phyloP scores from a whole-genome alignment of 1,140 invertebrate genomes.

The Neotoxoptera formosana region DNA sequence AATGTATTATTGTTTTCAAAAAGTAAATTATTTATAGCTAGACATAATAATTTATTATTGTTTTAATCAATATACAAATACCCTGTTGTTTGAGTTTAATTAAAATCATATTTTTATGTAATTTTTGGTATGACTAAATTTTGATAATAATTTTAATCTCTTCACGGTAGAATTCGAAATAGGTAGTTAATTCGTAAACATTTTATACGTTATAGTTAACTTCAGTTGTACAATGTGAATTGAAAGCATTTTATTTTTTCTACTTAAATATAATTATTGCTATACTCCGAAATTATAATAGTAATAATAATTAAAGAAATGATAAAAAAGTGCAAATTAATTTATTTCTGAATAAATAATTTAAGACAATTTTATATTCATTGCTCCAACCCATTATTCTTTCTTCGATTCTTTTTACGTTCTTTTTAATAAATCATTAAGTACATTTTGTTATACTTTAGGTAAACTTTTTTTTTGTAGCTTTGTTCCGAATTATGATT shows the following conservation, averaged over 20 bases:
- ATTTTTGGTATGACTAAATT: not conserved
- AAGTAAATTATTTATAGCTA: not conserved
- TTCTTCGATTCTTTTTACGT: slow-evolving; percentile 25
- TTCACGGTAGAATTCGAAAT: not conserved
- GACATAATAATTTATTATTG: not conserved
- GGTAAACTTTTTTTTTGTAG: slow-evolving; percentile 1
- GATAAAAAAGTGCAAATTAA: not conserved
- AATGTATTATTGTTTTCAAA: not conserved
- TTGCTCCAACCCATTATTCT: not conserved
- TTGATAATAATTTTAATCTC: not conserved
- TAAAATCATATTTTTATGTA: not conserved
- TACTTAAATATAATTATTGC: not conserved
- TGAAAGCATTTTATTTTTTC: not conserved
- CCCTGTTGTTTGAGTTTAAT: not conserved
- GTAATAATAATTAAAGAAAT: not conserved
- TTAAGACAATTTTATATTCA: not conserved
- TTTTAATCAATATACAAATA: not conserved
- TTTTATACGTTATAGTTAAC: not conserved
- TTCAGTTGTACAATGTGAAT: not conserved
- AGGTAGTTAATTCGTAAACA: not conserved
- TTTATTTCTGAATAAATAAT: slow-evolving; percentile 12
- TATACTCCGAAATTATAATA: not conserved
- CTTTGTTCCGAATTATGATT: not conserved
- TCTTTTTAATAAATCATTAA: slow-evolving; percentile 17
- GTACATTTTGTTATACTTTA: slow-evolving; percentile 2